Evolutionary conservation across 2,113 vertebrate genomes (phyloP).

Genomic region (Oryzias melastigma): DNA sequence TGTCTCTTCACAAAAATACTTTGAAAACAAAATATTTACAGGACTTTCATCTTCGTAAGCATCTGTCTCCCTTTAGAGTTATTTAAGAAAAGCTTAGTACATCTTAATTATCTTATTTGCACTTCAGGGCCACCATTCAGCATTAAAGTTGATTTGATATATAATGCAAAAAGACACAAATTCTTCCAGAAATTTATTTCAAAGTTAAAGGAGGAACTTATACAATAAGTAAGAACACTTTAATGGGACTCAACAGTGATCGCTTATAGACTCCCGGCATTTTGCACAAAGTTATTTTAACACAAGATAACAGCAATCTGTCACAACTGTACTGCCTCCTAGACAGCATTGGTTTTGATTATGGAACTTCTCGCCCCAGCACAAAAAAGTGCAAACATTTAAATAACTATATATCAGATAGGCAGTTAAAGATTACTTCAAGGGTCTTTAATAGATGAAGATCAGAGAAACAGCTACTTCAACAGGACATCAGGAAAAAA

Average conservation of each 20-base stretch:
- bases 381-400: conserved; percentile 9
- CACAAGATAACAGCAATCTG: conserved; percentile 13
- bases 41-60: too few relatives aligned
- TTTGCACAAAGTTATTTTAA: conserved; percentile 10
- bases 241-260: conserved; percentile 21
- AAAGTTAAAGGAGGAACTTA: conserved; percentile 64
- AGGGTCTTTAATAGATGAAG: conserved; percentile 23
- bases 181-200: conserved; percentile 69
- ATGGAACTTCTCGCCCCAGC: conserved; percentile 3
- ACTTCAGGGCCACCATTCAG: too few relatives aligned
- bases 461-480: conserved; percentile 39
- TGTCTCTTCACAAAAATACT: too few relatives aligned
- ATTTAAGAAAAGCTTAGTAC: too few relatives aligned
- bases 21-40: too few relatives aligned
- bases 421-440: conserved; percentile 25
- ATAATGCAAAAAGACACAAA: conserved; percentile 16
- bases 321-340: conserved; percentile 5
- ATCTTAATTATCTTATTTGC: too few relatives aligned
- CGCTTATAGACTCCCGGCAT: conserved; percentile 10
- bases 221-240: conserved; percentile 63
- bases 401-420: conserved; percentile 20
- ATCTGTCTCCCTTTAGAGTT: too few relatives aligned
- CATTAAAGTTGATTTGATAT: neutral
- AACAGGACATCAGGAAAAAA: conserved; percentile 38
- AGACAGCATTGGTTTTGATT: conserved; percentile 20